phyloP scores from a whole-genome alignment of 1,140 invertebrate genomes.

The Calycopis cecrops region DNA sequence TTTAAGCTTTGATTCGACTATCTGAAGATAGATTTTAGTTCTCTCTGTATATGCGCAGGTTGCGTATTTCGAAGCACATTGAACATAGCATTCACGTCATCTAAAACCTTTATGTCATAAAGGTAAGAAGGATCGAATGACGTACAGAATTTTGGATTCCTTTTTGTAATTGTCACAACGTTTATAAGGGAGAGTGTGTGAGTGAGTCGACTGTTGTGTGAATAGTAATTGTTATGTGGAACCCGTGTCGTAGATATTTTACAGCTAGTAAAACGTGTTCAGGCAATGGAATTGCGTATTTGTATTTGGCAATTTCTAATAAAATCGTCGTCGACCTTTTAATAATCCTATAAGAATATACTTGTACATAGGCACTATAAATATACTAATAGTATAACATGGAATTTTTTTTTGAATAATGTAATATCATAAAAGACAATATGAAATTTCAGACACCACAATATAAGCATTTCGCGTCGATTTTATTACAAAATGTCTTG shows the following conservation, averaged over 20 bases:
- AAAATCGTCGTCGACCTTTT: too few species aligned
- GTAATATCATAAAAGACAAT: too few species aligned
- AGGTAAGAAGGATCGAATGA: slow-evolving; percentile 31
- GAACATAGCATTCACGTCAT: slow-evolving; percentile 20
- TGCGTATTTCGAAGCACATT: slow-evolving; percentile 25
- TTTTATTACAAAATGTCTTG: slow-evolving; percentile 1
- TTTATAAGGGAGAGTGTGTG: slow-evolving; percentile 24
- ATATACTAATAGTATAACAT: too few species aligned
- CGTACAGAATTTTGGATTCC: slow-evolving; percentile 45
- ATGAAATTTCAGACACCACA: too few species aligned
- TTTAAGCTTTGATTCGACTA: neutral
- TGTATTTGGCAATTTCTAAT: too few species aligned
- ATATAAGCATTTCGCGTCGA: neutral
- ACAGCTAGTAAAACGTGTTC: slow-evolving; percentile 28
- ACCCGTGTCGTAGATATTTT: slow-evolving; percentile 45
- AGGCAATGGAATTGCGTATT: neutral
- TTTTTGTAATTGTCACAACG: slow-evolving; percentile 31
- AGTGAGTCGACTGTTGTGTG: slow-evolving; percentile 27
- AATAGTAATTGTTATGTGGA: slow-evolving; percentile 18
- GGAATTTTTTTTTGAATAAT: too few species aligned
- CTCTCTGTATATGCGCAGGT: neutral
- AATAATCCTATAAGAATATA: too few species aligned
- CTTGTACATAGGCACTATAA: too few species aligned
- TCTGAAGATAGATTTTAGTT: slow-evolving; percentile 3
- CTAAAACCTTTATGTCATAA: slow-evolving; percentile 25